These are phyloP conservation scores for Caenorhabditis brenneri DNA, from an alignment of 1,140 invertebrate genomes.

Conservation along the genomic window DNA sequence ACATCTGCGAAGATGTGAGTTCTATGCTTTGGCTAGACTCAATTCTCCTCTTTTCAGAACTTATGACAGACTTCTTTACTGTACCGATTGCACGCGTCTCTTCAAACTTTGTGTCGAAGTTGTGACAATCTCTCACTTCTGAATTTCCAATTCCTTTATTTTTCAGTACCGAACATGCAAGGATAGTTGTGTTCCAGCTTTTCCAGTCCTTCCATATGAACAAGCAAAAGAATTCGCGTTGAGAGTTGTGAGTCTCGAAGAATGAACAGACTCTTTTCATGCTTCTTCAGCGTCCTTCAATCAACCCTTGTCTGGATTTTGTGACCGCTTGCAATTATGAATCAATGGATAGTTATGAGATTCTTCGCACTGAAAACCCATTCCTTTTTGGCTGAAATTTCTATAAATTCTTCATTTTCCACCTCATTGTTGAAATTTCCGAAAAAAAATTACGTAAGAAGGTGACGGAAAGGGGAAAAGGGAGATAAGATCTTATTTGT, in stretches of 20 bases:
- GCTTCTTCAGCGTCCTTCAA: not conserved
- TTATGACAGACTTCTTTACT: not conserved
- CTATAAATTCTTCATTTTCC: not conserved
- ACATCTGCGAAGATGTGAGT: not conserved
- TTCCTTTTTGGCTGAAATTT: constrained; percentile 3
- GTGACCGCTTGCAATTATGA: not conserved
- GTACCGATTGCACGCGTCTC: not conserved
- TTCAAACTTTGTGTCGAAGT: not conserved
- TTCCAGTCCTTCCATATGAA: not conserved
- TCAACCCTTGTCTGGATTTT: not conserved
- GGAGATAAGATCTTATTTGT: not conserved
- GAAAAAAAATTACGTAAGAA: constrained; percentile 9
- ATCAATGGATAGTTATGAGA: constrained; percentile 24
- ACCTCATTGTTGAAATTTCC: not conserved
- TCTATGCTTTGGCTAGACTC: too few relatives aligned
- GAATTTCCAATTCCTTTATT: too few relatives aligned
- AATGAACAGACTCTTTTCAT: not conserved
- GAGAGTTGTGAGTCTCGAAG: not conserved
- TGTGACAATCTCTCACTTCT: too few relatives aligned
- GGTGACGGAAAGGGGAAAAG: not conserved
- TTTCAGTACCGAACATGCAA: constrained; percentile 21
- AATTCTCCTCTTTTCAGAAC: not conserved
- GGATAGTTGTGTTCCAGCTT: not conserved
- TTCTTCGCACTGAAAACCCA: constrained; percentile 11
- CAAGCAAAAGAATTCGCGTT: not conserved